Conservation (phyloP, 1,140 invertebrate species). For the Melanaphis sacchari region DNA sequence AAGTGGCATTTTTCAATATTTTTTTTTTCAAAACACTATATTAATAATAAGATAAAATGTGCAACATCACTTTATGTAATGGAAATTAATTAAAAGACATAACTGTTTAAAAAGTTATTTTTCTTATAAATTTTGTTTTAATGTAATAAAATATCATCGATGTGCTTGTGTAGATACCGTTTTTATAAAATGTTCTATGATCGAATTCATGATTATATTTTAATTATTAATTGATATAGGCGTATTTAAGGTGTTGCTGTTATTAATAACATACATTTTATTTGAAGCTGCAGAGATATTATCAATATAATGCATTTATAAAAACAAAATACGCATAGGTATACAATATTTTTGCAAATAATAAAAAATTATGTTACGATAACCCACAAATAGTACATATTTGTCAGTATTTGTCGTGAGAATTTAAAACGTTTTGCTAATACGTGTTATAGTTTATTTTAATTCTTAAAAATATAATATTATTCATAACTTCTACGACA, state of each 20-base stretch:
- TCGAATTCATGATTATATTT: background rate
- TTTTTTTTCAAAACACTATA: background rate
- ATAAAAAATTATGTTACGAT: background rate
- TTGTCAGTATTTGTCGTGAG: background rate
- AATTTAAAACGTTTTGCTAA: background rate
- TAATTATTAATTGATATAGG: background rate
- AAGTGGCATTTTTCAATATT: constrained; percentile 13
- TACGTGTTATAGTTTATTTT: background rate
- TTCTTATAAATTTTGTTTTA: background rate
- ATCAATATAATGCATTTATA: background rate
- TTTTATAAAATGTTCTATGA: background rate
- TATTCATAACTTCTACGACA: background rate
- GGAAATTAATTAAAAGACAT: background rate
- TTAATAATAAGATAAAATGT: background rate
- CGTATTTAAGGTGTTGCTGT: background rate
- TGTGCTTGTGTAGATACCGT: background rate
- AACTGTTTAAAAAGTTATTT: background rate
- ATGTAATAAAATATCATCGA: background rate
- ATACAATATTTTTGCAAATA: background rate
- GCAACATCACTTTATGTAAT: background rate
- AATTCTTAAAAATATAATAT: background rate
- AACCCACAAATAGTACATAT: background rate
- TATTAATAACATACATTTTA: background rate
- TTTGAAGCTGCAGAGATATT: background rate
- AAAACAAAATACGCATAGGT: background rate